Base-by-base conservation (phyloP, 30 jellyfish, hydroid and myxozoan species). In the Nemopilema nomurai region DNA sequence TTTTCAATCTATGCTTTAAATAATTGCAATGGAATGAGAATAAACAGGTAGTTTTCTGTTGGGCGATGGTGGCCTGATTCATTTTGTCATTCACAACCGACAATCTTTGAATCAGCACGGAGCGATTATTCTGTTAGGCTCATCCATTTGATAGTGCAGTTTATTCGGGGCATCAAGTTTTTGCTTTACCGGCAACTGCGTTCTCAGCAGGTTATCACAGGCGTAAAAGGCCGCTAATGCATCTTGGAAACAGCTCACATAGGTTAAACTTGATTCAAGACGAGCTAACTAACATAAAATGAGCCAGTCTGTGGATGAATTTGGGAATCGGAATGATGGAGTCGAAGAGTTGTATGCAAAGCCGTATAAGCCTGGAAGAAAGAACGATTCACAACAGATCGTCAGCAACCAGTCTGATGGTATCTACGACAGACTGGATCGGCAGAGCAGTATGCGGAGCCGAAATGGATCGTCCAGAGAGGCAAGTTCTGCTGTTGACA, bases 361-460 rank as follows among this genome's bases (percentile, higher is more conserved):
- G 41, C 89, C 89, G 30, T 62, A 62, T 71, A 80, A 80, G 41
- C 50, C 25, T 1, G 51, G 51, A 8, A 1, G 67, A 8, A 65
- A 49, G 29, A 68, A 68, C 19, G 32, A 29, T 24, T 23, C 64
- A 27, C 82, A 49, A 22, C 41, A 71, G 32, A 53, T 41, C 49
- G 21, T 53, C 28, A 65, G 82, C 62, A 62, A 62, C 57, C 76
- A 65, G 68, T 74, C 87, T 0, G 93, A 84, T 16, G 74, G 74
- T 0, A 19, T 84, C 0, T 84, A 84, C 83, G 93, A 84, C 81
- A 84, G 85, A 50, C 79, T 84, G 16, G 93, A 84, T 64, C 85
- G 93, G 25, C 74, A 79, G 64, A 67, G 32, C 66, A 67, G 81
- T 51, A 32, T 4, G 41, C 4, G 1, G 1, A 32, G 0, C 27